Percentiles rank a stretch among this genome's conserved stretches.
phyloP scores from a whole-genome alignment of 2,113 vertebrate genomes.

The Acanthochromis polyacanthus region DNA sequence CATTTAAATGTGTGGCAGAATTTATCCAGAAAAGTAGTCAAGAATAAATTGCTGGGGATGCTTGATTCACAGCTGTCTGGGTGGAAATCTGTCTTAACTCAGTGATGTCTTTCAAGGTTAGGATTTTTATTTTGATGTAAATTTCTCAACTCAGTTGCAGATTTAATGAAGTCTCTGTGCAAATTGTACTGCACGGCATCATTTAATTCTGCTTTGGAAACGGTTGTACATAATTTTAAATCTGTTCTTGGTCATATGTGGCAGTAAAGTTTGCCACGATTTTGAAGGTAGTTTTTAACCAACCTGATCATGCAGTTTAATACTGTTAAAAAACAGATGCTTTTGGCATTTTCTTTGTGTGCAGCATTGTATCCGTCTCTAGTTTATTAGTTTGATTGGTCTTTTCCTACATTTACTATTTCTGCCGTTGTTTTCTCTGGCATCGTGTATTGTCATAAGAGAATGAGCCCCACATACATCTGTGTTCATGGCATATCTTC shows the following conservation, averaged over 20 bases:
- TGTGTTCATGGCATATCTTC: neutral
- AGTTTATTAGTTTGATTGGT: neutral
- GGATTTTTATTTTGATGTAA: no score
- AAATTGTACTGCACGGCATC: neutral
- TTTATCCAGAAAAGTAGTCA: no score
- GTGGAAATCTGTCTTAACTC: no score
- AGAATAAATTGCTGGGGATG: no score
- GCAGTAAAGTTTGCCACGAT: neutral
- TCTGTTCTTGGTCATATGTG: neutral
- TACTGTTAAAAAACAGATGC: neutral
- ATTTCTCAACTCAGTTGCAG: conserved; percentile 1
- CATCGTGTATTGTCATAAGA: neutral
- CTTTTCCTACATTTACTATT: conserved; percentile 19
- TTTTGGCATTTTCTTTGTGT: conserved; percentile 9
- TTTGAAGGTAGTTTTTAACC: conserved; percentile 7
- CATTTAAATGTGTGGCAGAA: no score
- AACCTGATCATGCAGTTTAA: conserved; percentile 4
- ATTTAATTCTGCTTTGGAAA: neutral
- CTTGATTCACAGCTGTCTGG: no score
- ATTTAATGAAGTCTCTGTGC: conserved; percentile 36
- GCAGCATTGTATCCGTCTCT: conserved; percentile 10
- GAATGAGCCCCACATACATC: neutral
- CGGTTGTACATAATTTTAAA: neutral
- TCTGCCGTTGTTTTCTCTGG: conserved; percentile 22
- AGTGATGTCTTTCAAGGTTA: no score